Evolutionary conservation across 2,113 vertebrate genomes (phyloP), one percentile per base, ranked within the genome.

Genomic region (Sisor rabdophorus): DNA sequence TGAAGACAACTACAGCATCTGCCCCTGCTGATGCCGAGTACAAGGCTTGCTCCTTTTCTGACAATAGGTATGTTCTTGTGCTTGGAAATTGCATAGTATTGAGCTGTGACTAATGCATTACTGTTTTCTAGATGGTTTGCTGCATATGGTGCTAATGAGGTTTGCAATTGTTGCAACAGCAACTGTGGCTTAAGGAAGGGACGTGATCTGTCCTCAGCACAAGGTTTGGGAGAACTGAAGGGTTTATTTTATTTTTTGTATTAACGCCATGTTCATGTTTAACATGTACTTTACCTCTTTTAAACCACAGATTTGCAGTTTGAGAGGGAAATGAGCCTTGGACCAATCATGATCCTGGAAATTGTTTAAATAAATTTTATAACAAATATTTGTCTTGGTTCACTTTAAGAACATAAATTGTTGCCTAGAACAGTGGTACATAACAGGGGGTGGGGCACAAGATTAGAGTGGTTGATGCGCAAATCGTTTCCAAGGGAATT

Each of bases 81-180:
- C 6, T 2, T 6, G 6, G 32, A 2, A 36, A 2, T 36, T 3
- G 2, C 6, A 6, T 36, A 6, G 3, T 36, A 6, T 6, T 36
- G 32, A 36, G 32, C 32, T 36, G 32, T 36, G 32, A 36, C 32
- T 36, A 36, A 36, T 36, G 32, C 32, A 2, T 36, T 36, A 36
- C 3, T 36, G 6, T 36, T 36, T 75, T 24, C 7, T 84, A 92
- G 91, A 76, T 91, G 90, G 88, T 82, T 87, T 80, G 85, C 87
- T 36, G 89, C 85, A 65, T 86, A 79, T 48, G 90, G 88, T 44
- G 85, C 89, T 59, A 86, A 90, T 40, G 59, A 86, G 61, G 87
- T 90, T 75, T 91, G 90, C 61, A 13, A 76, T 67, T 92, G 90
- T 82, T 92, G 89, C 68, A 87, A 88, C 28, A 84, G 86, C 55